Conservation (phyloP, 2,797 vertebrate genomes). For the Nannoperca australis region DNA sequence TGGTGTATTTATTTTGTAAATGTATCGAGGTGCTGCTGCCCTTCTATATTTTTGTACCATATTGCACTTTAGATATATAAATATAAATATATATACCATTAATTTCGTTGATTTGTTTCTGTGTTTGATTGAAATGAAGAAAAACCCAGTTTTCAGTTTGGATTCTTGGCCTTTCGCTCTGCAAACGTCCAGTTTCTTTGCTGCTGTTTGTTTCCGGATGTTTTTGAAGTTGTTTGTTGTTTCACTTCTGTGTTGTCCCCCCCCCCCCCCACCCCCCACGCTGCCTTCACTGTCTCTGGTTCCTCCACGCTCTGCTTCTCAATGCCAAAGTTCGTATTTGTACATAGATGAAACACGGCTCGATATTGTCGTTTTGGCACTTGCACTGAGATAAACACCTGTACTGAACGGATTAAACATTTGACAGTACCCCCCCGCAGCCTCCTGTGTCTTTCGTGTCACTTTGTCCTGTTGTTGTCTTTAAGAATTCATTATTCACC, state of each 20-base stretch:
- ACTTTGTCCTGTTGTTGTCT: not conserved
- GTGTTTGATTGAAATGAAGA: conserved; percentile 90
- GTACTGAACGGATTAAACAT: conserved; percentile 85
- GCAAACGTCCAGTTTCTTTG: conserved; percentile 44
- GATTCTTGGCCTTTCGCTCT: conserved; percentile 22
- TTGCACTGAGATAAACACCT: conserved; percentile 85
- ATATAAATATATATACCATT: conserved; percentile 91
- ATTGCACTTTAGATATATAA: conserved; percentile 98
- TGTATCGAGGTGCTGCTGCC: conserved; percentile 97
- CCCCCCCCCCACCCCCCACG: conserved; percentile 18
- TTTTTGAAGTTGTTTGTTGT: conserved; percentile 23
- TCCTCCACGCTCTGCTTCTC: conserved; percentile 60
- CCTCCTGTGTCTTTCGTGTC: conserved; percentile 48
- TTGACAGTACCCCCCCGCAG: conserved; percentile 68
- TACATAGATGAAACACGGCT: conserved; percentile 79
- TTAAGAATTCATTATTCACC: not conserved
- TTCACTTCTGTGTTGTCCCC: conserved; percentile 24
- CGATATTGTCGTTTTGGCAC: conserved; percentile 78
- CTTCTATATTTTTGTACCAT: conserved; percentile 97
- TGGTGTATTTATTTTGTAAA: conserved; percentile 99
- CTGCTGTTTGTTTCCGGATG: conserved; percentile 63
- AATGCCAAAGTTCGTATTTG: conserved; percentile 69
- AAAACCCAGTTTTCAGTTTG: conserved; percentile 55
- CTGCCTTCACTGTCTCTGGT: conserved; percentile 41
- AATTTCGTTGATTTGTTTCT: conserved; percentile 87